Evolutionary conservation across 2,113 vertebrate genomes (phyloP).

Genomic region (Alouatta palliata): DNA sequence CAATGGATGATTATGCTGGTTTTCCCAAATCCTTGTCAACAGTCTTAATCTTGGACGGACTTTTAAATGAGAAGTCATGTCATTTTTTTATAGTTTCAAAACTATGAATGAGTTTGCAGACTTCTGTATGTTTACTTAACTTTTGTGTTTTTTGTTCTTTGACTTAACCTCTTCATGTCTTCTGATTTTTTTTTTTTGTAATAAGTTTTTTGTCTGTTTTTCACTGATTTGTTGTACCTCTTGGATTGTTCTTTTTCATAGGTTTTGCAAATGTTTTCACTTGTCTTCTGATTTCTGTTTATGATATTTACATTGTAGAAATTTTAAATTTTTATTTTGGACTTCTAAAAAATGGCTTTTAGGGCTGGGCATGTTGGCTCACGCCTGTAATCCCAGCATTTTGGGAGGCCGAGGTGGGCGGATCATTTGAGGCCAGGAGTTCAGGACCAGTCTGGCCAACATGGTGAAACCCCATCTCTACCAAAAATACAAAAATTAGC

Average conservation of each 20-base stretch:
- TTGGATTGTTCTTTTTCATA: neutral
- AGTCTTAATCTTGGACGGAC: neutral
- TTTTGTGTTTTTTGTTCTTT: neutral
- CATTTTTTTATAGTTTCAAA: slow-evolving; percentile 35
- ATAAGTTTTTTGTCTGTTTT: neutral
- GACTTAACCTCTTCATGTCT: neutral
- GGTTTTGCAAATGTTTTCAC: neutral
- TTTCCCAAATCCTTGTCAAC: neutral
- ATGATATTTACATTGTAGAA: neutral
- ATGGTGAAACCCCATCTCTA: neutral
- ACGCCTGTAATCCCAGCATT: neutral
- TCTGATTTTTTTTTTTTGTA: neutral
- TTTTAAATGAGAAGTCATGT: slow-evolving; percentile 20
- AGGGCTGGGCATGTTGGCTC: neutral
- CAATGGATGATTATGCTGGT: neutral
- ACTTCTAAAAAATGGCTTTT: neutral
- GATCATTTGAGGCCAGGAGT: neutral
- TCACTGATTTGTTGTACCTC: neutral
- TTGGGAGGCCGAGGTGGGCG: neutral
- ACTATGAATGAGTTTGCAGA: slow-evolving; percentile 4
- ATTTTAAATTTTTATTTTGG: neutral
- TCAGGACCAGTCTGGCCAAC: neutral
- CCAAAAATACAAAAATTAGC: neutral
- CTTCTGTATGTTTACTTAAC: neutral
- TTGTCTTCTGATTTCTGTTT: neutral